phyloP scores from a whole-genome alignment of 1,140 invertebrate species.

The Polypedilum pembai region DNA sequence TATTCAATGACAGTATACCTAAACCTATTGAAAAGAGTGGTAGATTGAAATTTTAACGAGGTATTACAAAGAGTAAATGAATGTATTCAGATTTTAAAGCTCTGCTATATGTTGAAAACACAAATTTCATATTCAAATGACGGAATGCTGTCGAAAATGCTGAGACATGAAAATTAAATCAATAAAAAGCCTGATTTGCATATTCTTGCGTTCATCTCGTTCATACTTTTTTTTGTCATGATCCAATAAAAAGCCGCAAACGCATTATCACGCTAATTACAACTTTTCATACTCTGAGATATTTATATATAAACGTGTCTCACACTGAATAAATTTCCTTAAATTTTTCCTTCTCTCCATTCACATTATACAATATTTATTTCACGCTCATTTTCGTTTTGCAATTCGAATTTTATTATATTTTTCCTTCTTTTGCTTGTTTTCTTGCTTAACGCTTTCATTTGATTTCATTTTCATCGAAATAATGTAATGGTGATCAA shows the following conservation, averaged over 20 bases:
- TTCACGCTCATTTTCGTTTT: background rate
- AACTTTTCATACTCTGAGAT: conserved; percentile 11
- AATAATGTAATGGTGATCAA: no score
- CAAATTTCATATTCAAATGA: background rate
- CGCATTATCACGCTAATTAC: conserved; percentile 10
- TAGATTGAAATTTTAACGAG: conserved; percentile 1
- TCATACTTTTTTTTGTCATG: background rate
- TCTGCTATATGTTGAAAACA: background rate
- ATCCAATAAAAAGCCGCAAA: background rate
- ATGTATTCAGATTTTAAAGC: background rate
- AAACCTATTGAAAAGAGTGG: background rate
- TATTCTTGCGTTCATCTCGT: background rate
- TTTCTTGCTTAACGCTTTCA: background rate
- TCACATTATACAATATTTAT: background rate
- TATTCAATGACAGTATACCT: background rate
- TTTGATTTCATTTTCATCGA: background rate
- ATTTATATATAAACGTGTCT: background rate
- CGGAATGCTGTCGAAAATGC: background rate
- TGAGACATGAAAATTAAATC: background rate
- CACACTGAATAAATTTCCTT: conserved; percentile 12
- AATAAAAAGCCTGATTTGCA: background rate
- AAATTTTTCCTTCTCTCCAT: background rate
- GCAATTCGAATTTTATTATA: background rate
- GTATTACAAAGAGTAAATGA: background rate
- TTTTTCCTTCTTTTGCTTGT: background rate